Conservation (phyloP, 2,113 vertebrate species). For the Colinus virginianus region DNA sequence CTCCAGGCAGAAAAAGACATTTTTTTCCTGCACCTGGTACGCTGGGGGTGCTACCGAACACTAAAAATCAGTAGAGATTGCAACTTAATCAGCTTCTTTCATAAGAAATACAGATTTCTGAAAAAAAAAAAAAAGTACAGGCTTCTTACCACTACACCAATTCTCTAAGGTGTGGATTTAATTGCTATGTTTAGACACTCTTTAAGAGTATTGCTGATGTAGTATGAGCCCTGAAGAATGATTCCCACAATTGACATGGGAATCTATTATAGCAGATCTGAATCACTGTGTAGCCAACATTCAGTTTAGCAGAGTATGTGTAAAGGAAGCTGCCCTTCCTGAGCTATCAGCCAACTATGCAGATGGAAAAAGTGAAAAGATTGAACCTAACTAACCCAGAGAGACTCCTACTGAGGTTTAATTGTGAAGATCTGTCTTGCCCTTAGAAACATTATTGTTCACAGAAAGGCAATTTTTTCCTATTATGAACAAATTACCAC, state of each 20-base stretch:
- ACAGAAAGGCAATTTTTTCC: not conserved
- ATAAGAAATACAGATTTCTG: not conserved
- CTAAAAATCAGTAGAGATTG: not conserved
- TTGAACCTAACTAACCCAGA: not conserved
- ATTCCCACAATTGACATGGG: not conserved
- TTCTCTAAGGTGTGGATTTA: not conserved
- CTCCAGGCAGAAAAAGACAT: not conserved
- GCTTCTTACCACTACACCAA: not conserved
- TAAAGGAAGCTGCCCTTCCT: not conserved
- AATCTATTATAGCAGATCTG: not conserved
- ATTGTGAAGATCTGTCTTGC: not conserved
- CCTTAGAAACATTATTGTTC: not conserved
- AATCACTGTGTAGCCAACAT: not conserved
- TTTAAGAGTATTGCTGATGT: not conserved
- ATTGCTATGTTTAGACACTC: not conserved
- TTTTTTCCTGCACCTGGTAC: not conserved
- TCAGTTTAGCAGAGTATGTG: not conserved
- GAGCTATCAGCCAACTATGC: not conserved
- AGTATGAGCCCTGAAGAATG: not conserved
- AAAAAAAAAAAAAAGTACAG: not conserved
- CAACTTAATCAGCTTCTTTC: not conserved
- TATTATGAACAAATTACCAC: not conserved
- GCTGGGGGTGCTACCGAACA: not conserved
- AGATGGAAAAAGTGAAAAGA: not conserved
- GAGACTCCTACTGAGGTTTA: not conserved